Conservation (phyloP, 2,113 vertebrate genomes). For the Bubo blakistoni region DNA sequence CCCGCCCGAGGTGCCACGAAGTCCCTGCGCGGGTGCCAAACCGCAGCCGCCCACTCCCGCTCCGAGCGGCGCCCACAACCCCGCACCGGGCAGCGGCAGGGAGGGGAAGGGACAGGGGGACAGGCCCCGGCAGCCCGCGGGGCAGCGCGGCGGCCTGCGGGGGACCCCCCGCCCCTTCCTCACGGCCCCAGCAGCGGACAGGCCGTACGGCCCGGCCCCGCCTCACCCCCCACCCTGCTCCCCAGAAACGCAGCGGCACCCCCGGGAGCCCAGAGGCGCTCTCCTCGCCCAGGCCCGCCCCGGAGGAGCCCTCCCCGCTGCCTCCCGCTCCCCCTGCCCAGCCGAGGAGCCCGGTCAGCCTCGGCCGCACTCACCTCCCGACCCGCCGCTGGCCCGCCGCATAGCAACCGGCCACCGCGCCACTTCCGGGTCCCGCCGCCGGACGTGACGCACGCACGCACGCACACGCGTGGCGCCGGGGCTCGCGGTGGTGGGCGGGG, state of each 20-base stretch:
- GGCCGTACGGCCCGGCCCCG: neutral
- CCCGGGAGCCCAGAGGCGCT: too few relatives aligned
- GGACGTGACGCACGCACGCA: neutral
- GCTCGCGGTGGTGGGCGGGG: fast-evolving
- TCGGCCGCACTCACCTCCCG: neutral
- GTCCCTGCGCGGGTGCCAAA: neutral
- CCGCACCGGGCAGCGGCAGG: neutral
- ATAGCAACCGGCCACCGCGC: neutral
- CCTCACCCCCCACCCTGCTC: too few relatives aligned
- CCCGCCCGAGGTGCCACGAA: neutral
- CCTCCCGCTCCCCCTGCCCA: neutral
- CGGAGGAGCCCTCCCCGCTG: too few relatives aligned
- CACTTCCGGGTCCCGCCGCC: neutral
- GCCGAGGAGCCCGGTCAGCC: too few relatives aligned
- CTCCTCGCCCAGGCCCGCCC: too few relatives aligned
- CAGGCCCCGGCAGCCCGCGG: neutral
- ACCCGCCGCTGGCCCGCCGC: neutral
- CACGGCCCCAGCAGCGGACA: neutral
- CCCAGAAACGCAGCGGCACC: neutral
- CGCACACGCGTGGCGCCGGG: fast-evolving
- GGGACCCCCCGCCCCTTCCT: neutral
- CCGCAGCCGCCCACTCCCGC: neutral
- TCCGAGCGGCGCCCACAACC: fast-evolving
- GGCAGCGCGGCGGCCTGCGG: neutral
- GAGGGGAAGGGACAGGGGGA: fast-evolving